Conservation (phyloP, 2,113 vertebrate genomes). For the Empidonax traillii region DNA sequence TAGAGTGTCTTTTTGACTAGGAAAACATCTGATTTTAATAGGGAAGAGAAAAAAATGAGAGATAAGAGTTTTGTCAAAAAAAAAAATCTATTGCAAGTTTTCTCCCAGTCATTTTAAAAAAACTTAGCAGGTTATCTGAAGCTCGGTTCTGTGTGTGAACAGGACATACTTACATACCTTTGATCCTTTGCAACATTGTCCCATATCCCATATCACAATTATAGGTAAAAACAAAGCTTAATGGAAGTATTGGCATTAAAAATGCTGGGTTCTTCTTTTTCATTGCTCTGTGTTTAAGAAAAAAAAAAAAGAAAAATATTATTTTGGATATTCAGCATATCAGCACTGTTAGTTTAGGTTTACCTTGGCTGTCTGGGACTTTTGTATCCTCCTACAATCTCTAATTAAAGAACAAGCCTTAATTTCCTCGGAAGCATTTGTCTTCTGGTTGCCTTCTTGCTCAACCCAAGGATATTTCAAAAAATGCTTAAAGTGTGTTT, state of each 20-base stretch:
- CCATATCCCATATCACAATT: constrained; percentile 87
- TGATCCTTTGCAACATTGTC: constrained; percentile 81
- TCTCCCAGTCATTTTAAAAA: background rate
- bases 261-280: constrained; percentile 78
- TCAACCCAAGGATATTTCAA: background rate
- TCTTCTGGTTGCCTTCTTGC: background rate
- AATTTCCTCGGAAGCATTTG: background rate
- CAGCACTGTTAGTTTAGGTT: background rate
- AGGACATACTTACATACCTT: constrained; percentile 55
- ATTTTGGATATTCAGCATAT: background rate
- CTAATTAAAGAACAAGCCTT: background rate
- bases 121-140: background rate
- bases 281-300: constrained; percentile 59
- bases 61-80: background rate
- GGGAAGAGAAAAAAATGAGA: background rate
- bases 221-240: constrained; percentile 83
- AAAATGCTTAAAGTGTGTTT: background rate
- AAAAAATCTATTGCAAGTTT: background rate
- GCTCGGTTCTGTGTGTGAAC: background rate
- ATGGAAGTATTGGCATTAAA: constrained; percentile 80
- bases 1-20: background rate
- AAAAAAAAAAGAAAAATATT: background rate
- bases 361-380: background rate
- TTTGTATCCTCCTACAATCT: background rate
- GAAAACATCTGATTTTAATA: background rate